Base-by-base conservation (phyloP, 92 coral and sea anemone genomes). In the Pocillopora meandrina region DNA sequence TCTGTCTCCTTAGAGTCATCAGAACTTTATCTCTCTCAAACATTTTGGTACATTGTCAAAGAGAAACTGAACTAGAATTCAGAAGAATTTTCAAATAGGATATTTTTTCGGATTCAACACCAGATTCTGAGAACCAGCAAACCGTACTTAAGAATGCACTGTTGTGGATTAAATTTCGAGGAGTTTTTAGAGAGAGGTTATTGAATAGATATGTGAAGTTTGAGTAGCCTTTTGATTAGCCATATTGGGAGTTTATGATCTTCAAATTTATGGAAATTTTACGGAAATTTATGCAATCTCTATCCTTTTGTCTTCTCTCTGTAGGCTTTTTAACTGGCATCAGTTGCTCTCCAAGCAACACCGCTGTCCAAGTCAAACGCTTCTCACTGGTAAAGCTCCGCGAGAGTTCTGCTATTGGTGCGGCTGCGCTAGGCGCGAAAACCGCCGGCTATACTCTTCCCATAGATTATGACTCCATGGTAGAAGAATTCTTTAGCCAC, bases 361-460 rank as follows among this genome's bases (percentile, higher is more conserved):
- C 74, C 49, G 79, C 90, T 58, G 84, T 71, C 65, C 75, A 84
- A 60, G 84, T 91, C 77, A 81, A 90, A 47, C 87, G 92, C 69
- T 83, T 95, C 63, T 85, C 94, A 19, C 75, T 96, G 67, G 90
- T 90, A 4, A 83, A 74, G 66, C 89, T 95, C 21, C 90, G 81
- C 26, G 98, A 90, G 79, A 89, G 92, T 9, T 90, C 93, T 65
- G 98, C 98, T 14, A 92, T 96, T 63, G 99, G 99, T 5, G 99
- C 99, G 34, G 99, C 99, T 15, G 86, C 90, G n/a, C 88, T 96
- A 9, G 99, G 99, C 63, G 98, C 98, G 5, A 96, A 94, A 88
- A 71, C 84, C 74, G 89, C 88, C 33, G 86, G 75, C 80, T 87
- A 86, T 20, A 66, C 75, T 33, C 86, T 96, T 67, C 87, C 94